Conservation (phyloP, 2,113 vertebrate genomes). For the Phaethon lepturus region DNA sequence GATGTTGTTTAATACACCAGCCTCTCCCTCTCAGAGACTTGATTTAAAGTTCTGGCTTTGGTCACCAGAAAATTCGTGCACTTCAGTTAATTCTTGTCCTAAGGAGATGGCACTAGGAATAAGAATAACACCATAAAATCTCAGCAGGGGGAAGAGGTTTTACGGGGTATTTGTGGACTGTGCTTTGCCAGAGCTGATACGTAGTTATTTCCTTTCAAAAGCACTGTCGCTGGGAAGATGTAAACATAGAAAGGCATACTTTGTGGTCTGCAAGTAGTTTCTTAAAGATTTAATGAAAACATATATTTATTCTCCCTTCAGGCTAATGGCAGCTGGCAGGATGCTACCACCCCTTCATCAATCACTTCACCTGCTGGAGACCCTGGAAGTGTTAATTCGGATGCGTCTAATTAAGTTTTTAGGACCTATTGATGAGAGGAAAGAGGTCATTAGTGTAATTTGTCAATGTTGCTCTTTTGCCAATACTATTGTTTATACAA, state of each 20-base stretch:
- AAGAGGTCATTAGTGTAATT: conserved; percentile 52
- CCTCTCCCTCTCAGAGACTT: neutral
- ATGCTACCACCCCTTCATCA: conserved; percentile 80
- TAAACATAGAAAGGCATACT: neutral
- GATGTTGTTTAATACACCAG: neutral
- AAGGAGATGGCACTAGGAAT: neutral
- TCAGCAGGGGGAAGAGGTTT: neutral
- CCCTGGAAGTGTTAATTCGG: conserved; percentile 83
- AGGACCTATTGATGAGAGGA: conserved; percentile 54
- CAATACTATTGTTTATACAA: conserved; percentile 21
- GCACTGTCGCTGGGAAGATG: neutral
- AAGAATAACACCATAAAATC: neutral
- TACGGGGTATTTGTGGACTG: neutral
- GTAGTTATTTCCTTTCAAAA: neutral
- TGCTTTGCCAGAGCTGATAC: neutral
- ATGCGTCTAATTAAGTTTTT: conserved; percentile 82
- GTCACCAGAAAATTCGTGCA: neutral
- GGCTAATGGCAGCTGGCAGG: conserved; percentile 88
- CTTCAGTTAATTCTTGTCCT: neutral
- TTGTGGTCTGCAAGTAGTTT: neutral
- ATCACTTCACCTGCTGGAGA: conserved; percentile 80
- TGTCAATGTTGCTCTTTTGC: conserved; percentile 26
- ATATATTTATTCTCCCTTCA: conserved; percentile 34
- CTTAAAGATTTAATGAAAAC: neutral
- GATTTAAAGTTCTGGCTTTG: neutral